Percentiles rank a stretch among this genome's conserved stretches.
Conservation (phyloP, 2,888 invertebrate genomes). For the Sipha maydis region DNA sequence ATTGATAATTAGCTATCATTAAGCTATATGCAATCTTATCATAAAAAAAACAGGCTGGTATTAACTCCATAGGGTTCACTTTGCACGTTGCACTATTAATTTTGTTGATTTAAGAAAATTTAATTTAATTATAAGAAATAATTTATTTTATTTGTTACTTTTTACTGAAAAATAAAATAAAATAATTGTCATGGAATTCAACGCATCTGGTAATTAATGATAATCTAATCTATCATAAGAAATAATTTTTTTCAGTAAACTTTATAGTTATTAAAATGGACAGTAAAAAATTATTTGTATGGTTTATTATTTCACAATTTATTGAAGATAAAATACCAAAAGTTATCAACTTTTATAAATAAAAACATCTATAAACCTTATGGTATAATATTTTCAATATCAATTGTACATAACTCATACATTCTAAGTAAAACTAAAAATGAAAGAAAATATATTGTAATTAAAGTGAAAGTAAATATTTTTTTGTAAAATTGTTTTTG, state of each 20-base stretch:
- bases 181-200: constrained; percentile 46
- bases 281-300: no score
- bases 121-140: not conserved
- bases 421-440: no score
- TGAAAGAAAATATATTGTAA: no score
- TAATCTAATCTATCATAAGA: not conserved
- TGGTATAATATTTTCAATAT: no score
- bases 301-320: no score
- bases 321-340: no score
- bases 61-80: not conserved
- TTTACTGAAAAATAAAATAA: not conserved
- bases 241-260: not conserved
- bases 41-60: not conserved
- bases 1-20: not conserved
- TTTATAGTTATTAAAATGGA: not conserved
- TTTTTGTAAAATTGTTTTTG: not conserved
- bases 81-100: not conserved
- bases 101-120: not conserved
- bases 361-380: no score
- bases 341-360: no score
- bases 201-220: constrained; percentile 56
- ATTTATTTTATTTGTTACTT: not conserved
- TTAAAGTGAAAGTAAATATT: no score
- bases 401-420: no score
- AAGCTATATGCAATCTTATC: not conserved